A percentile compares a stretch with the other conserved stretches of the same genome.
Evolutionary conservation across 1,140 invertebrate genomes (phyloP).

Genomic region (Drosophila santomea): DNA sequence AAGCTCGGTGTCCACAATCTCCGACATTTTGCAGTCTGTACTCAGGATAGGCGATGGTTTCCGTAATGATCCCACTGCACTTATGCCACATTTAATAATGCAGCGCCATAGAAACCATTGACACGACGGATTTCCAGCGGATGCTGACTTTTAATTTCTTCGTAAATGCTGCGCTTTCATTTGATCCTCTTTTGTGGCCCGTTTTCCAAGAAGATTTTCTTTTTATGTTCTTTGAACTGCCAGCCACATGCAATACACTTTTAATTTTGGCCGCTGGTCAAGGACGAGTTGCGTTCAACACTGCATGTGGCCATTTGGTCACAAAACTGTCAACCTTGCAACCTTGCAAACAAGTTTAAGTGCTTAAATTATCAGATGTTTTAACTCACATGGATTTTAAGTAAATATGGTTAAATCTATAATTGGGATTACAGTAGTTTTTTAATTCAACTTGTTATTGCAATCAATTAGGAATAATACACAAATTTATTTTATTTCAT

Average conservation of each 20-base stretch:
- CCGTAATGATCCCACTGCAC: conserved; percentile 49
- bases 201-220: background rate
- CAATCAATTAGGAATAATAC: no score
- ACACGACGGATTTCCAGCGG: conserved; percentile 4
- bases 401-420: background rate
- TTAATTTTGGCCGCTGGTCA: conserved; percentile 13
- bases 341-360: conserved; percentile 11
- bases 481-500: background rate
- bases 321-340: background rate
- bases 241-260: conserved; percentile 8
- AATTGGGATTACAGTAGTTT: background rate
- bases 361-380: background rate
- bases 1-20: conserved; percentile 80
- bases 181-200: conserved; percentile 8
- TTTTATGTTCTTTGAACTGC: conserved; percentile 12
- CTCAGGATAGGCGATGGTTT: conserved; percentile 8
- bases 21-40: conserved; percentile 61
- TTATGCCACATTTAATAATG: conserved; percentile 53
- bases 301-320: conserved; percentile 13
- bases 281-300: conserved; percentile 26
- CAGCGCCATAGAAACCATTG: conserved; percentile 42
- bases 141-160: conserved; percentile 35
- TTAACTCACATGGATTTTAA: background rate
- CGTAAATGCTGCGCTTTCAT: conserved; percentile 18
- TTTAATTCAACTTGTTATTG: background rate